Percentiles rank a stretch among this genome's conserved stretches.
phyloP scores from a whole-genome alignment of 1,140 invertebrate species.

The Anoplophora glabripennis region DNA sequence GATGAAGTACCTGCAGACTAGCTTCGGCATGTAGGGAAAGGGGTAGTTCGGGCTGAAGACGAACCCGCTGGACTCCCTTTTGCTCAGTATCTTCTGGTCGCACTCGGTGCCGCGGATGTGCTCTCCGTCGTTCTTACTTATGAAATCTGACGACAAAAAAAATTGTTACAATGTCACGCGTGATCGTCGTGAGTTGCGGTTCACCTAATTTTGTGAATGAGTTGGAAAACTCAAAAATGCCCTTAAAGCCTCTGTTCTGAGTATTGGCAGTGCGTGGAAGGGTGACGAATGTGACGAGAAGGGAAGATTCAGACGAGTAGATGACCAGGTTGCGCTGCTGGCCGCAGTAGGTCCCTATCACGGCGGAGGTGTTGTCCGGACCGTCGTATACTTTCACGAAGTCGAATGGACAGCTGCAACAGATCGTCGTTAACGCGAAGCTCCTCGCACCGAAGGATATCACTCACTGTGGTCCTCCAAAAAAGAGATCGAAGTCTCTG shows the following conservation, averaged over 20 bases:
- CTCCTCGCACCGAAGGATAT: neutral
- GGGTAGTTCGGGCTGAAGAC: conserved; percentile 96
- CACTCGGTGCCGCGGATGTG: conserved; percentile 94
- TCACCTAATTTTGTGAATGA: conserved; percentile 93
- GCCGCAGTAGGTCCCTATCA: conserved; percentile 97
- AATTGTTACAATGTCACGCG: too few relatives aligned
- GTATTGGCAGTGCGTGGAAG: conserved; percentile 84
- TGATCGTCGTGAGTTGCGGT: conserved; percentile 22
- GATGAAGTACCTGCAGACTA: conserved; percentile 95
- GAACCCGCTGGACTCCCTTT: conserved; percentile 84
- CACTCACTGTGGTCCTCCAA: conserved; percentile 96
- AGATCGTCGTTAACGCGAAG: neutral
- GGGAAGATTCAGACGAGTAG: conserved; percentile 86
- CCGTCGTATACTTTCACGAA: conserved; percentile 97
- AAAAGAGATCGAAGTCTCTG: conserved; percentile 97
- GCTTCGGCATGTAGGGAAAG: conserved; percentile 88
- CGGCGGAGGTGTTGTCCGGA: conserved; percentile 73
- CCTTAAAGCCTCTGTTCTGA: conserved; percentile 93
- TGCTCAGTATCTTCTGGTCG: conserved; percentile 94
- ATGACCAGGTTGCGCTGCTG: conserved; percentile 93
- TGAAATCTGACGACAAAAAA: conserved; percentile 73
- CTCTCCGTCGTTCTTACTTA: conserved; percentile 84
- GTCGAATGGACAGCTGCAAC: conserved; percentile 94
- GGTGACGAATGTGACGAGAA: conserved; percentile 88
- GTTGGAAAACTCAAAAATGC: conserved; percentile 94